A percentile compares a stretch with the other conserved stretches of the same genome.
Conservation (phyloP, 1,140 invertebrate species). For the Drosophila parabipectinata region DNA sequence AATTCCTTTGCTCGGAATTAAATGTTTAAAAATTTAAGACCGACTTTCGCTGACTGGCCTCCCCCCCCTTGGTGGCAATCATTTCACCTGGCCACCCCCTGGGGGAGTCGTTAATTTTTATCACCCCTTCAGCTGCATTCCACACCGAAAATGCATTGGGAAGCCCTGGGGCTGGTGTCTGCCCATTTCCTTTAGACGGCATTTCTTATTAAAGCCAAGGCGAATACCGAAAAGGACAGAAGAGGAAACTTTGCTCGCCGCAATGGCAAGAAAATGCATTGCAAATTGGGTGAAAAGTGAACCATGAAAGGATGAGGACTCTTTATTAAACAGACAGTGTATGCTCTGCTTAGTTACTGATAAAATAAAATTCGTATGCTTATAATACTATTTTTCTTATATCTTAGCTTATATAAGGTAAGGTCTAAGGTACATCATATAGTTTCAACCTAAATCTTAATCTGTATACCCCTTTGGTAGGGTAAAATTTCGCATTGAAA, state of each 20-base stretch:
- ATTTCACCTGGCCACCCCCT: constrained; percentile 45
- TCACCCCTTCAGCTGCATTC: constrained; percentile 51
- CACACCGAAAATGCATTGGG: constrained; percentile 42
- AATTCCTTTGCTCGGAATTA: constrained; percentile 54
- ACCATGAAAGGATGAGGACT: background rate
- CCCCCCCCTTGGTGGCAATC: constrained; percentile 17
- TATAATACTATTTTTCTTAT: background rate
- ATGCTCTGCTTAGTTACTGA: background rate
- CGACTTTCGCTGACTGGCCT: constrained; percentile 50
- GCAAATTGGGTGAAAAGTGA: constrained; percentile 39
- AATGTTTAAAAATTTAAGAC: constrained; percentile 76
- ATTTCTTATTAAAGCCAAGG: constrained; percentile 65
- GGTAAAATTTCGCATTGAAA: constrained; percentile 39
- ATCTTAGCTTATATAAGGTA: background rate
- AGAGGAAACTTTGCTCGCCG: constrained; percentile 25
- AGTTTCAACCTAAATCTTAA: background rate
- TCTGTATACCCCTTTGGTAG: constrained; percentile 5
- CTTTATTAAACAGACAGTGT: background rate
- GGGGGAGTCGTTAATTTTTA: constrained; percentile 69
- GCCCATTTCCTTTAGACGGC: constrained; percentile 41
- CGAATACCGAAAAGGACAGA: constrained; percentile 11
- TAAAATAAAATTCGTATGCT: background rate
- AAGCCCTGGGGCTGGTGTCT: constrained; percentile 43
- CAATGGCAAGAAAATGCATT: constrained; percentile 42
- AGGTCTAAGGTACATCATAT: background rate